These are phyloP conservation scores for Philopotamus ludificatus DNA, from an alignment of 1,140 invertebrate species.

Conservation along the genomic window DNA sequence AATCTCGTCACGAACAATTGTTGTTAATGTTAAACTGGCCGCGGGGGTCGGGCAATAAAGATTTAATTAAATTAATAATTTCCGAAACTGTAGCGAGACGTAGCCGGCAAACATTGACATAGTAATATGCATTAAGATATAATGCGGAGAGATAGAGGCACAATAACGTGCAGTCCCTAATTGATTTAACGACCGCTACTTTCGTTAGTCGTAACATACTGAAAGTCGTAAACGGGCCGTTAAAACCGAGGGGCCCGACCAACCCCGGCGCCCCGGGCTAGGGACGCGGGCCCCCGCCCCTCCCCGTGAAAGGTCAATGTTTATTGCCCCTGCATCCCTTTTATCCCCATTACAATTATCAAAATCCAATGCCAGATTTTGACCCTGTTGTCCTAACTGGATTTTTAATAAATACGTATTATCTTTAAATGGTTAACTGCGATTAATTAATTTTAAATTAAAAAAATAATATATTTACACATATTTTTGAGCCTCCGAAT, in stretches of 20 bases:
- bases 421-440: no score
- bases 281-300: not conserved
- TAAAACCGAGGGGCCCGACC: constrained; percentile 25
- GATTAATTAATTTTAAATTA: no score
- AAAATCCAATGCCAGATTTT: constrained; percentile 10
- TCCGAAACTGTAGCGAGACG: not conserved
- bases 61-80: constrained; percentile 21
- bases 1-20: not conserved
- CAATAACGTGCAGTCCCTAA: constrained; percentile 37
- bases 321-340: constrained; percentile 20
- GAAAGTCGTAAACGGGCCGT: constrained; percentile 40
- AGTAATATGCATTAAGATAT: constrained; percentile 5
- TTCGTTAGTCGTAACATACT: constrained; percentile 39
- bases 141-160: constrained; percentile 24
- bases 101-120: constrained; percentile 17
- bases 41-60: constrained; percentile 4
- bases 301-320: constrained; percentile 13
- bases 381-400: no score
- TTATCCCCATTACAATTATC: constrained; percentile 15
- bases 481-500: no score
- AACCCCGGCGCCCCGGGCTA: not conserved
- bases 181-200: constrained; percentile 41
- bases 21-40: constrained; percentile 5
- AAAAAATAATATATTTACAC: no score
- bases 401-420: no score